Evolutionary conservation across 1,140 invertebrate genomes (phyloP), one percentile per base, ranked within the genome.

Genomic region (Drosophila quadrilineata): DNA sequence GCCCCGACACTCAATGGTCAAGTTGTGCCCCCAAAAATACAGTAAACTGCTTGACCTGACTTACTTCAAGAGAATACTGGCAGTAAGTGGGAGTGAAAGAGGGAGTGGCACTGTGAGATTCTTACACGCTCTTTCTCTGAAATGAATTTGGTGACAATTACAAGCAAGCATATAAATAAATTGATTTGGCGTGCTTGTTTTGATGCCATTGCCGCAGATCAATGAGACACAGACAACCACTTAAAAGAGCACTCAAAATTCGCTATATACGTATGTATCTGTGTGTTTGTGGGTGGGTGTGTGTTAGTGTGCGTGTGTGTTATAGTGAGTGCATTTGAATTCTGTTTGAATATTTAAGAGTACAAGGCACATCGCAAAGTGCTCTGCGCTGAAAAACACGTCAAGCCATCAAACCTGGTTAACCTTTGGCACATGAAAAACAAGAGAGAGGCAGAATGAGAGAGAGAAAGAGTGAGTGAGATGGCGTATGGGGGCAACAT

Each of bases 291-390:
- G 21, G 19, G 2, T 12, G 6, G 48, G 38, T 48, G n/a, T n/a
- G n/a, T 3, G 24, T 38, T 6, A 3, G 35, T 19, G 35, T 10
- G 35, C 26, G 49, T 31, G 41, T 0, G 40, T 41, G 21, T 9
- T 0, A 8, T 3, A 33, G 38, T 48, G 31, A 67, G 31, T 84
- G 79, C 77, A 82, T 85, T 84, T 77, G 64, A 72, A 65, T 75
- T 74, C 38, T 57, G 79, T 54, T 82, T 63, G 69, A 85, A 85
- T 82, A 82, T 82, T 84, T 77, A 82, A 73, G 73, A 82, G 38
- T 74, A 73, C 73, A 74, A 59, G 70, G 49, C 41, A 24, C 53
- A 31, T 36, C 36, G n/a, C 77, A 66, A 69, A 82, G 76, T 82
- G 77, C 76, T n/a, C 46, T 72, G 72, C n/a, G n/a, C n/a, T n/a